Evolutionary conservation across 2,888 invertebrate genomes (phyloP).

Genomic region (Eristalis pertinax): DNA sequence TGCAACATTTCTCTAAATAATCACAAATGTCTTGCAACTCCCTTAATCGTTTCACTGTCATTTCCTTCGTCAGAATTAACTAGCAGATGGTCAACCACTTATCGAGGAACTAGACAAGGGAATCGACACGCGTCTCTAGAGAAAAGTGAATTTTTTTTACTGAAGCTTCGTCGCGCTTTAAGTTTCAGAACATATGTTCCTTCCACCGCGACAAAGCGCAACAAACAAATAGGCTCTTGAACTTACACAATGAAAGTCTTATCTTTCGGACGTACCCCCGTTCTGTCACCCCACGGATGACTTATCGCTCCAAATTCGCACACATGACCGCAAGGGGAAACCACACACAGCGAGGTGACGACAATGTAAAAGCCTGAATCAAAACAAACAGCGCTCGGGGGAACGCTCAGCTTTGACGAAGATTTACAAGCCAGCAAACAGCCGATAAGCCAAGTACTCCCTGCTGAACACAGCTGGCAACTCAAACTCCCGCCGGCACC

Average conservation of each 20-base stretch:
- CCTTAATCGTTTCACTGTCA: too few species aligned
- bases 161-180: not conserved
- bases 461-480: not conserved
- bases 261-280: not conserved
- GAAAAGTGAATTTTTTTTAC: not conserved
- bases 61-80: too few species aligned
- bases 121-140: not conserved
- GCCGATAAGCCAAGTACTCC: not conserved
- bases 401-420: not conserved
- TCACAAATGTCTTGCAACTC: too few species aligned
- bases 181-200: not conserved
- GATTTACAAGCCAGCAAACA: not conserved
- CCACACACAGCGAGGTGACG: not conserved
- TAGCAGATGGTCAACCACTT: too few species aligned
- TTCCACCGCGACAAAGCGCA: not conserved
- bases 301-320: not conserved
- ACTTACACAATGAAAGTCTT: not conserved
- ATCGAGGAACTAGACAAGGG: not conserved
- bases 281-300: not conserved
- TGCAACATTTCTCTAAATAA: too few species aligned
- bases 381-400: not conserved
- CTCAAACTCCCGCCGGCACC: not conserved
- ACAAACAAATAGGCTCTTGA: not conserved
- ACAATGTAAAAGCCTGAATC: not conserved
- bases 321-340: not conserved